A percentile compares a stretch with the other conserved stretches of the same genome.
phyloP scores from a whole-genome alignment of 2,797 vertebrate genomes.

The Pogoniulus pusillus region DNA sequence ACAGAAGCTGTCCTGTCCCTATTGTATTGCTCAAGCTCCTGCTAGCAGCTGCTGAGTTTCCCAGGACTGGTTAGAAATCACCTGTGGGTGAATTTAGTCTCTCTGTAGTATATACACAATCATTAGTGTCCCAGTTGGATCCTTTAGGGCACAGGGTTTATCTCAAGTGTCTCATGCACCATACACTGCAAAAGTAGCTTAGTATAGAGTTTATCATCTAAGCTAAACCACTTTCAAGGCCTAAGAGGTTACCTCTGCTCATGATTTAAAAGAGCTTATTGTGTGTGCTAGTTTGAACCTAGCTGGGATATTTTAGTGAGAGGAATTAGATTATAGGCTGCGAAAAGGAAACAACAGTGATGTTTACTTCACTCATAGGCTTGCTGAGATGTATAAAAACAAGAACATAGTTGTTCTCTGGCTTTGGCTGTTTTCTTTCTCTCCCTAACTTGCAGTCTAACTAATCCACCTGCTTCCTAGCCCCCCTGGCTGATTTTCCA shows the following conservation, averaged over 20 bases:
- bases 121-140: accelerated
- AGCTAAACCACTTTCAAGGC: neutral
- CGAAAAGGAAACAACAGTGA: too few species aligned
- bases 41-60: neutral
- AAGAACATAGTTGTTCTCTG: too few species aligned
- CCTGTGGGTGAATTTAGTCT: neutral
- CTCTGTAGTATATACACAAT: neutral
- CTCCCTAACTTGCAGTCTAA: too few species aligned
- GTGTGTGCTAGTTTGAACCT: too few species aligned
- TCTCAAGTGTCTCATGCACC: neutral
- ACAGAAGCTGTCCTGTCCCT: neutral
- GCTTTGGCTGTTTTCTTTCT: too few species aligned
- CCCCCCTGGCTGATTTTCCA: too few species aligned
- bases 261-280: too few species aligned
- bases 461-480: too few species aligned
- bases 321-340: too few species aligned
- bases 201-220: neutral
- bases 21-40: accelerated
- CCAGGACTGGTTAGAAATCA: neutral
- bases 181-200: neutral
- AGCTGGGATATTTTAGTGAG: too few species aligned
- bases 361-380: too few species aligned
- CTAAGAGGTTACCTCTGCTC: neutral
- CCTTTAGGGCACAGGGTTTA: neutral
- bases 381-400: too few species aligned